Percentiles rank a stretch among this genome's conserved stretches.
phyloP scores from a whole-genome alignment of 2,797 vertebrate species.

The Falco novaeseelandiae region DNA sequence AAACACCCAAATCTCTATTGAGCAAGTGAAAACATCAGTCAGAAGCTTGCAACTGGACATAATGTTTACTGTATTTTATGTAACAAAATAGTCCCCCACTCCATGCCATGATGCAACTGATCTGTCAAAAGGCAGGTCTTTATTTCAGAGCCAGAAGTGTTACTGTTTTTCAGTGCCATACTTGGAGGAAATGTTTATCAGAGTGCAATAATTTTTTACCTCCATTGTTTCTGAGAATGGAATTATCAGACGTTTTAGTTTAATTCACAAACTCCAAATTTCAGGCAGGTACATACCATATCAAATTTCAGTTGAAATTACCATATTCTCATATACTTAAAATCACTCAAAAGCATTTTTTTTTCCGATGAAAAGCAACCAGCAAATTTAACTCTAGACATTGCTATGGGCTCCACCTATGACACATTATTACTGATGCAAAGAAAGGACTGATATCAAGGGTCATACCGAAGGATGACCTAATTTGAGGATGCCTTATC shows the following conservation, averaged over 20 bases:
- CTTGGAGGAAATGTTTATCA: background rate
- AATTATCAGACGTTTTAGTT: background rate
- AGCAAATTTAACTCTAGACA: background rate
- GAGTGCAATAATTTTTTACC: background rate
- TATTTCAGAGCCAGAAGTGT: background rate
- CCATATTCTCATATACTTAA: background rate
- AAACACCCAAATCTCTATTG: background rate
- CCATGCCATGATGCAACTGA: background rate
- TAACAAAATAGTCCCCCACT: background rate
- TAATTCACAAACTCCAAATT: background rate
- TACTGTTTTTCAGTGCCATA: background rate
- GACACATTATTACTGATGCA: background rate
- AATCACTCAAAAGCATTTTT: background rate
- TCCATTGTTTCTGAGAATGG: background rate
- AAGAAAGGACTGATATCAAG: background rate
- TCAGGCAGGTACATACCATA: background rate
- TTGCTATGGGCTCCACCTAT: background rate
- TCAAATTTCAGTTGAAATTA: background rate
- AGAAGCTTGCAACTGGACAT: background rate
- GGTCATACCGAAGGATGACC: background rate
- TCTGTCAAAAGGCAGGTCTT: background rate
- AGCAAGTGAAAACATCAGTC: background rate
- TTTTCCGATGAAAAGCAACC: background rate
- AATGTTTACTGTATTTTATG: background rate
- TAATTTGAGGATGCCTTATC: background rate